Evolutionary conservation across 2,797 vertebrate species (phyloP).

Genomic region (Syndactyla subalaris): DNA sequence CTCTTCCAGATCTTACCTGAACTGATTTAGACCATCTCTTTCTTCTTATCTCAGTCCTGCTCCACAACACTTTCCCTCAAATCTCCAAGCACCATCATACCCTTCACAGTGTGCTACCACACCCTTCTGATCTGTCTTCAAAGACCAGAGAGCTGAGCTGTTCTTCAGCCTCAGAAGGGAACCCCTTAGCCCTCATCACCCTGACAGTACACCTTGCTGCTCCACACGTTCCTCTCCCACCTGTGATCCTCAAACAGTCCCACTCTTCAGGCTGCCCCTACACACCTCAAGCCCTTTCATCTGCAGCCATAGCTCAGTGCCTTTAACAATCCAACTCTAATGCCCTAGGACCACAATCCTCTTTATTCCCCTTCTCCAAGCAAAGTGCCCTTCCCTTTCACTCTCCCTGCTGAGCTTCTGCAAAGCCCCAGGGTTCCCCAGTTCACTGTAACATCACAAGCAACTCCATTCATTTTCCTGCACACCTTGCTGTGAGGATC

Average conservation of each 20-base stretch:
- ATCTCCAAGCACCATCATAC: not conserved
- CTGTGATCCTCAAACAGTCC: not conserved
- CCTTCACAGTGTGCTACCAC: not conserved
- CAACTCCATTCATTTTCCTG: not conserved
- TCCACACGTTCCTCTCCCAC: not conserved
- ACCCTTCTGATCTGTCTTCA: not conserved
- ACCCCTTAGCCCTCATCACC: not conserved
- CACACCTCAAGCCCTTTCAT: not conserved
- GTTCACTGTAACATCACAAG: not conserved
- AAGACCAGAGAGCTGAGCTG: not conserved
- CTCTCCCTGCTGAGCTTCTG: fast-evolving
- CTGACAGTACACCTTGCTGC: not conserved
- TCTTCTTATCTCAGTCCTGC: not conserved
- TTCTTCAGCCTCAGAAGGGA: not conserved
- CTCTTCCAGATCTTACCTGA: not conserved
- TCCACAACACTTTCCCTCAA: not conserved
- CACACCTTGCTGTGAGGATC: not conserved
- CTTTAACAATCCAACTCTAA: not conserved
- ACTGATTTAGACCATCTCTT: not conserved
- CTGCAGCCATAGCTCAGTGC: not conserved
- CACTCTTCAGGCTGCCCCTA: not conserved
- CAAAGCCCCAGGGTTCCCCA: not conserved
- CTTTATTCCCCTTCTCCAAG: not conserved
- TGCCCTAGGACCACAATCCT: not conserved
- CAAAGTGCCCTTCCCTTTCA: not conserved